Evolutionary conservation across 2,113 vertebrate genomes (phyloP).

Genomic region (Prunella fulvescens): DNA sequence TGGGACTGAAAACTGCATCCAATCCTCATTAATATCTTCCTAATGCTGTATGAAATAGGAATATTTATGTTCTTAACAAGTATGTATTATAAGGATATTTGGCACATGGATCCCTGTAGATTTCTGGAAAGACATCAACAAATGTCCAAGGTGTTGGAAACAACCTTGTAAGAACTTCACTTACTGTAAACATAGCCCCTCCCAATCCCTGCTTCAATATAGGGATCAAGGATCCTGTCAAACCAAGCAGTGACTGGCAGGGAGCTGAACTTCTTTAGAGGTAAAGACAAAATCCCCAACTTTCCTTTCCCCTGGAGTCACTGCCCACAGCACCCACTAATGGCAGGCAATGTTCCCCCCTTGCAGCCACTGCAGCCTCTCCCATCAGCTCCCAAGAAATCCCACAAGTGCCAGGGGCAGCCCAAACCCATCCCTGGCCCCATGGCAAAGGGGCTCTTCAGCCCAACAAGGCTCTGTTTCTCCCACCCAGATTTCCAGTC

Average conservation of each 20-base stretch:
- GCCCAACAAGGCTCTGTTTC: neutral
- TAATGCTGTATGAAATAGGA: neutral
- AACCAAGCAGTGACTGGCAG: neutral
- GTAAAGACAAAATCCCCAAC: neutral
- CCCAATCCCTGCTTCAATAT: neutral
- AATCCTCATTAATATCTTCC: neutral
- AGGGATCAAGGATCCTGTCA: neutral
- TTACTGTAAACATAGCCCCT: neutral
- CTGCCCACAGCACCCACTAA: neutral
- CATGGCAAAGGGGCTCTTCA: accelerated
- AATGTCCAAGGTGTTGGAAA: neutral
- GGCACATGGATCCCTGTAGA: neutral
- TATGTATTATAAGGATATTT: neutral
- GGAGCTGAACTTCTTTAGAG: neutral
- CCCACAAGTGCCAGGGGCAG: neutral
- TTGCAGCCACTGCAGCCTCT: neutral
- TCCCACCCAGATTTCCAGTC: neutral
- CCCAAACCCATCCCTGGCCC: neutral
- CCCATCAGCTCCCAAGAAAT: neutral
- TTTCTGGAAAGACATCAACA: neutral
- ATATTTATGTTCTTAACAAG: neutral
- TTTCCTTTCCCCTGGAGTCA: neutral
- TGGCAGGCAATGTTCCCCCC: accelerated
- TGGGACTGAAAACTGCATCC: neutral
- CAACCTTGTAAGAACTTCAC: neutral